Base-by-base conservation (phyloP, 2,113 vertebrate species). In the Galbula dea region DNA sequence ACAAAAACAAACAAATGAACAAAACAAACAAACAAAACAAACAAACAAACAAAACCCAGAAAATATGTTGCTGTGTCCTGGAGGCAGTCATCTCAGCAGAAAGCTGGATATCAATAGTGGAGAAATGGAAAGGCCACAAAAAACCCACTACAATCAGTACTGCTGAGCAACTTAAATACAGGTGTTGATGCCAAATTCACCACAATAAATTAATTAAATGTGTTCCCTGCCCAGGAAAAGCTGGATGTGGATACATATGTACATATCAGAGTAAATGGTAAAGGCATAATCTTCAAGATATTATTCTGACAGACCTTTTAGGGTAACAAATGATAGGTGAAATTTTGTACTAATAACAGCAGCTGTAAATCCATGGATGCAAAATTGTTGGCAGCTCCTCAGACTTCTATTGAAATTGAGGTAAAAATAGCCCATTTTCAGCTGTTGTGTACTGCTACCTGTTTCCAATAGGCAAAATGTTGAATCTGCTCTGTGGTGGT, bases 401-500 rank as follows among this genome's bases (percentile, higher is more conserved):
- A 91, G 85, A 94, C 37, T 93, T 92, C 93, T 94, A 54, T 95
- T 94, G 94, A 93, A 73, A 79, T 66, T 55, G 37, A 83, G 77
- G 30, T 88, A 95, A 96, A 96, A 96, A 96, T 94, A 96, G 91
- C 82, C 18, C 58, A 71, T 90, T 88, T 90, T 89, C 90, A 91
- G 84, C 88, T 94, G 81, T 76, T 90, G 71, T 93, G 72, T 95
- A 73, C 58, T 86, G 81, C 65, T 87, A 73, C 67, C 62, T 95
- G 67, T 81, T 96, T 96, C 92, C 10, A 21, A 86, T 30, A 29
- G 93, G 75, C 63, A 88, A 95, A 92, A 72, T 45, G 92, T 90
- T 92, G 92, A 96, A 88, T 86, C 29, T 84, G 86, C 89, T 96
- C 62, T 83, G 59, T 68, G 66, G 14, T 22, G 30, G 2, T 3